Evolutionary conservation across 1,140 invertebrate genomes (phyloP).

Genomic region (Drosophila ohnishii): DNA sequence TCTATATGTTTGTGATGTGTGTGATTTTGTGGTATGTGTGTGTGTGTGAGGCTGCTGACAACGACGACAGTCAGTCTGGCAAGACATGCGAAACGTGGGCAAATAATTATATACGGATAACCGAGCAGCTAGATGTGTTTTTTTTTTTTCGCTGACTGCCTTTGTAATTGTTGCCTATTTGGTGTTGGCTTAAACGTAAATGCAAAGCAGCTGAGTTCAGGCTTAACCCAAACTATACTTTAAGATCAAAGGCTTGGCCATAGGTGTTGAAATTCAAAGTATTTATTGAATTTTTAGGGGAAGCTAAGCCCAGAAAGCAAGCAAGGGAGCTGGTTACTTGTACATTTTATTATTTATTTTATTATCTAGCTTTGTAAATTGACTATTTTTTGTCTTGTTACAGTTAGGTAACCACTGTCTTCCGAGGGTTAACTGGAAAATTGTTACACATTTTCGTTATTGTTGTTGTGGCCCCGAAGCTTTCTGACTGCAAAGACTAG

Average conservation of each 20-base stretch:
- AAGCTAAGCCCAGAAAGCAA: not conserved
- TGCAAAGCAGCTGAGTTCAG: slow-evolving; percentile 47
- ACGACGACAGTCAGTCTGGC: slow-evolving; percentile 77
- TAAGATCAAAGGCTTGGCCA: not conserved
- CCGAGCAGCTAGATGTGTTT: slow-evolving; percentile 56
- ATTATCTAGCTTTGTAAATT: not conserved
- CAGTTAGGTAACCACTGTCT: not conserved
- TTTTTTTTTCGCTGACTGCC: slow-evolving; percentile 38
- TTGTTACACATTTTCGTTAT: slow-evolving; percentile 69
- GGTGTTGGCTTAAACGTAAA: slow-evolving; percentile 75
- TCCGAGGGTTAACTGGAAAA: slow-evolving; percentile 73
- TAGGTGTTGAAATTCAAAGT: slow-evolving; percentile 1
- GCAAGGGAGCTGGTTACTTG: too few species aligned
- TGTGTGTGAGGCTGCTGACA: slow-evolving; percentile 27
- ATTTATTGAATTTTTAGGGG: not conserved
- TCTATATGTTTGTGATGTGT: not conserved
- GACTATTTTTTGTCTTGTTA: not conserved
- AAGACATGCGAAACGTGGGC: slow-evolving; percentile 79
- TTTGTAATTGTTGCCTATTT: slow-evolving; percentile 78
- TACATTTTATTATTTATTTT: not conserved
- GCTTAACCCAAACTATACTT: slow-evolving; percentile 54
- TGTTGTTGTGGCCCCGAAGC: slow-evolving; percentile 37
- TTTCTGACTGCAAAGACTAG: slow-evolving; percentile 12
- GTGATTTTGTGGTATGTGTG: slow-evolving; percentile 5
- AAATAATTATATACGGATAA: slow-evolving; percentile 74